Evolutionary conservation across 2,113 vertebrate species (phyloP).

Genomic region (Pelvicachromis taeniatus): DNA sequence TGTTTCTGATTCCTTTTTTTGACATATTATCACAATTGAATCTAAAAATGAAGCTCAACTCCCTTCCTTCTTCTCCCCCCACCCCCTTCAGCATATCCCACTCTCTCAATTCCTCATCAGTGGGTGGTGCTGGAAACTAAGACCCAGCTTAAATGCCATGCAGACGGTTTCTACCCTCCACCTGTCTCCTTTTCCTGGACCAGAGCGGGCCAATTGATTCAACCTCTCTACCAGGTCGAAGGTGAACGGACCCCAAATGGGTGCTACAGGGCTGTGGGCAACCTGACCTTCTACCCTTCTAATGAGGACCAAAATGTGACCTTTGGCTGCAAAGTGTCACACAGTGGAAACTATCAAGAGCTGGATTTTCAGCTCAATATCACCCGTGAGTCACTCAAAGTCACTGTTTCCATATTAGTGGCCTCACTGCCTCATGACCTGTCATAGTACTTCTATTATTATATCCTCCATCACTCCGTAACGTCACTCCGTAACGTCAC

Average conservation of each 20-base stretch:
- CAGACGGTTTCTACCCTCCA: slow-evolving; percentile 66
- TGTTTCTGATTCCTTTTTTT: not conserved
- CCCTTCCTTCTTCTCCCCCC: not conserved
- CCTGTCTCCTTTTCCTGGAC: slow-evolving; percentile 71
- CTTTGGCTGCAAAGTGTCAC: slow-evolving; percentile 68
- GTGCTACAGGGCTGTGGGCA: slow-evolving; percentile 52
- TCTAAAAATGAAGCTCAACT: not conserved
- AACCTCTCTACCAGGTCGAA: not conserved
- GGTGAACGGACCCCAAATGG: slow-evolving; percentile 48
- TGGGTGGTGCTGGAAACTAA: slow-evolving; percentile 57
- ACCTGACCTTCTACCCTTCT: slow-evolving; percentile 60
- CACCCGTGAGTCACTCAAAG: slow-evolving; percentile 56
- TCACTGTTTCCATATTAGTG: not conserved
- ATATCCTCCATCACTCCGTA: rapidly evolving
- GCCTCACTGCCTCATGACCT: not conserved
- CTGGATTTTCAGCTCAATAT: slow-evolving; percentile 59
- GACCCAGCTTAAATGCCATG: slow-evolving; percentile 57
- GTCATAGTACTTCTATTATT: not conserved
- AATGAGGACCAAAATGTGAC: slow-evolving; percentile 61
- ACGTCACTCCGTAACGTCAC: not conserved
- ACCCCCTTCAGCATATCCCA: slow-evolving; percentile 36
- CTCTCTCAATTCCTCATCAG: slow-evolving; percentile 49
- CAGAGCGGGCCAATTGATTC: slow-evolving; percentile 44
- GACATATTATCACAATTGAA: not conserved
- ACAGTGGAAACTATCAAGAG: slow-evolving; percentile 35